Base-by-base conservation (phyloP, 2,113 vertebrate genomes). In the Orthonyx spaldingii region DNA sequence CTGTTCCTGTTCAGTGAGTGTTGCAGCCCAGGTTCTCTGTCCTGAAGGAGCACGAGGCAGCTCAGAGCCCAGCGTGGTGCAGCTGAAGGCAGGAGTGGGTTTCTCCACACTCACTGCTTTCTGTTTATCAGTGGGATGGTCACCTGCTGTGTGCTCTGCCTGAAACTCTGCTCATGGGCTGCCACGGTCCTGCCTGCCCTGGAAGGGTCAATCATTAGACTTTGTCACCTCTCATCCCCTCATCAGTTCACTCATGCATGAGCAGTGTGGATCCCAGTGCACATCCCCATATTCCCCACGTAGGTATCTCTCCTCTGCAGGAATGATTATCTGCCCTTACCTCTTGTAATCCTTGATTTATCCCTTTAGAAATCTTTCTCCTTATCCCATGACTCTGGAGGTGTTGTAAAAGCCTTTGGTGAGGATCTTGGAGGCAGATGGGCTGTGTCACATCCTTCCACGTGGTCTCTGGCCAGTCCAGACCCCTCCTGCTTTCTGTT, bases 381-480 rank as follows among this genome's bases (percentile, higher is more conserved):
- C 53, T 64, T 41, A 46, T 28, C 33, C 28, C 15, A 3, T 42
- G 64, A 26, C 49, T 59, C 28, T 57, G 47, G 13, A 39, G 27
- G 23, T 53, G 56, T n/a, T 63, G 7, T 39, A 46, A 57, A 76
- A 72, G 32, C 49, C 49, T 63, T 68, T 41, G 33, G 28, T 59
- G 69, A 81, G 49, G 69, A 37, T 55, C 35, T 71, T 26, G 4
- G 49, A 50, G 44, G 16, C n/a, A 87, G 71, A 32, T 61, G 39
- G 50, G n/a, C 56, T 37, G 24, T 23, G 77, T 32, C 82, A 32
- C 30, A 15, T 53, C 53, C 2, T 0, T 53, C 37, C 42, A 5
- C 0, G 0, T 30, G 28, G 15, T 30, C 10, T 1, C 8, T 66
- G 52, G 26, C 42, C 59, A 11, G 21, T 46, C 33, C 50, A 65